phyloP scores from a whole-genome alignment of 2,797 vertebrate genomes.

The Onychomys leucogaster region DNA sequence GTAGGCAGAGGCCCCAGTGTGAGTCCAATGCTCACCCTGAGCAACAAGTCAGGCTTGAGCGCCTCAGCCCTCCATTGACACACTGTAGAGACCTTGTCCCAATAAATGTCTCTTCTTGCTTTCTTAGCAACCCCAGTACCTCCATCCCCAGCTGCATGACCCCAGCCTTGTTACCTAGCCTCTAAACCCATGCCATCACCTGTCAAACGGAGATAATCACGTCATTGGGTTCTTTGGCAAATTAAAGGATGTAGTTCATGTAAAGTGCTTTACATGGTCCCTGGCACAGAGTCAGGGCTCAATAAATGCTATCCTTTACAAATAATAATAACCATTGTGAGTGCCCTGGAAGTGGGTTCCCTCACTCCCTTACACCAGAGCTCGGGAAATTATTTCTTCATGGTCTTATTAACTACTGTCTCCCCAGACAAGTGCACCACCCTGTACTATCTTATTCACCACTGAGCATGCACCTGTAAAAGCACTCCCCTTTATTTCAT shows the following conservation, averaged over 20 bases:
- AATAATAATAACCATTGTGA: slow-evolving; percentile 19
- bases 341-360: background rate
- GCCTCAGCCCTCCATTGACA: fast-evolving
- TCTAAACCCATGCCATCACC: slow-evolving; percentile 22
- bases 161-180: background rate
- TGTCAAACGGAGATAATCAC: slow-evolving; percentile 12
- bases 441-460: background rate
- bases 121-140: background rate
- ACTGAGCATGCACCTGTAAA: background rate
- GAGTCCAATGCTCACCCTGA: background rate
- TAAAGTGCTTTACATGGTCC: slow-evolving; percentile 26
- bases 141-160: background rate
- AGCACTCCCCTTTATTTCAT: background rate
- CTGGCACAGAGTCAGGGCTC: background rate
- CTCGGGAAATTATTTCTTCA: slow-evolving; percentile 45
- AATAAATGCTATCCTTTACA: slow-evolving; percentile 5
- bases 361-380: background rate
- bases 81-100: fast-evolving
- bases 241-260: slow-evolving; percentile 9
- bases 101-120: background rate
- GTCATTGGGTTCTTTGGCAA: slow-evolving; percentile 45
- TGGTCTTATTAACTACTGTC: slow-evolving; percentile 53
- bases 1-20: background rate
- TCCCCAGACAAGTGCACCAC: background rate
- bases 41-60: background rate